Base-by-base conservation (phyloP, 35 echinoderm and acorn worm genomes). In the Strongylocentrotus purpuratus region DNA sequence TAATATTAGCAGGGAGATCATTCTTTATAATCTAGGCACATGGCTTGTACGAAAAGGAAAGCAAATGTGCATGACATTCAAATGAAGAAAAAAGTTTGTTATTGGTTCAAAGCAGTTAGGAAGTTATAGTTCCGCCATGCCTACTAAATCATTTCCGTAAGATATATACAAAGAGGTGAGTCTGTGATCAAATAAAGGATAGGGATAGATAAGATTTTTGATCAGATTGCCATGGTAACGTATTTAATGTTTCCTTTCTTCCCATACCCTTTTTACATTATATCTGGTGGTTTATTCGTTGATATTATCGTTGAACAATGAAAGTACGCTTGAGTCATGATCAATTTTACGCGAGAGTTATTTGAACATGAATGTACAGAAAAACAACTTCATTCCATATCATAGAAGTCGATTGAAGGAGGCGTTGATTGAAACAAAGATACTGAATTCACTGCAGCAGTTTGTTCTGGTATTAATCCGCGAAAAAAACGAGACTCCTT, bases 81-180 rank as follows among this genome's bases (percentile, higher is more conserved):
- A 28, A 78, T 7, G n/a, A 12, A 11, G 11, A 55, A 55, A 55
- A n/a, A n/a, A 5, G 20, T 78, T 78, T 78, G 22, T 78, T 78
- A 8, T 78, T 78, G 0, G 65, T 28, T 78, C 15, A 78, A 78
- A n/a, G 65, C 28, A 78, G 20, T 22, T 28, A 78, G 65, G 65
- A 78, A 78, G 65, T 78, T 78, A n/a, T 78, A 78, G 65, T 78
- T 78, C 65, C 65, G 65, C 22, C 65, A 78, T 78, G 65, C 20
- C 65, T 28, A 78, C 65, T 78, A 28, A 78, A 78, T 78, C 65
- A 78, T n/a, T 78, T 78, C 65, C 65, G 65, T 22, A 28, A n/a
- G 65, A 22, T 78, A 28, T 78, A 78, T 78, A 78, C 65, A 78
- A 78, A 28, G 65, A 28, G 65, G 65, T 78, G 65, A 78, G 65